A percentile compares a stretch with the other conserved stretches of the same genome.
phyloP scores from a whole-genome alignment of 2,888 invertebrate genomes.

The Cantharis flavilabris region DNA sequence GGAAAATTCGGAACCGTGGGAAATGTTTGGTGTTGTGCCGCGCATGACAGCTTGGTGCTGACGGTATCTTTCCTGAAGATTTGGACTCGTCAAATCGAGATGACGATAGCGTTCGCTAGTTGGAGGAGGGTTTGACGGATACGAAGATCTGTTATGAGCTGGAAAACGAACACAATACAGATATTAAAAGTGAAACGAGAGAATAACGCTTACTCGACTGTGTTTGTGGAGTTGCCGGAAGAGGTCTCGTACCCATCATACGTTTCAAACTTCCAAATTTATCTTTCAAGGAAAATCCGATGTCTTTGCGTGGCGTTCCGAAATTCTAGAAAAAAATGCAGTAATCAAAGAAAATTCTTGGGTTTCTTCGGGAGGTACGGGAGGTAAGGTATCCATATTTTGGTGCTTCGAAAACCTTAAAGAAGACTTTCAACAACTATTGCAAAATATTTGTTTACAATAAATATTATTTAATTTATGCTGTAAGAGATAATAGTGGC shows the following conservation, averaged over 20 bases:
- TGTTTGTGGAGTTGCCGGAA: slow-evolving; percentile 60
- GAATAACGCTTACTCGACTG: neutral
- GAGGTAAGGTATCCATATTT: neutral
- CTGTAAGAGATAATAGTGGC: neutral
- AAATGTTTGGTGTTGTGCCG: slow-evolving; percentile 53
- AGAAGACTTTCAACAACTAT: neutral
- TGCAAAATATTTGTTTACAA: neutral
- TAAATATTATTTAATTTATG: neutral
- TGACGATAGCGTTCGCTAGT: slow-evolving; percentile 37
- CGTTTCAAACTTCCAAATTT: slow-evolving; percentile 59
- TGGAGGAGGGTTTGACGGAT: slow-evolving; percentile 41
- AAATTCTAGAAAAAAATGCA: slow-evolving; percentile 44
- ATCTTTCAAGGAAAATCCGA: slow-evolving; percentile 51
- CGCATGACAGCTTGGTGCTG: slow-evolving; percentile 63
- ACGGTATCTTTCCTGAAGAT: slow-evolving; percentile 62
- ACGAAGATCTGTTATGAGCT: slow-evolving; percentile 45
- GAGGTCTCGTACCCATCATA: slow-evolving; percentile 57
- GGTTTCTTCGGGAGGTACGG: neutral
- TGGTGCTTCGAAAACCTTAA: neutral
- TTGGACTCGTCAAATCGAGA: slow-evolving; percentile 47
- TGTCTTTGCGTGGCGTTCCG: slow-evolving; percentile 47
- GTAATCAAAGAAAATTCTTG: neutral
- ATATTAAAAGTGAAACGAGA: neutral
- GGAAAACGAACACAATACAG: slow-evolving; percentile 19
- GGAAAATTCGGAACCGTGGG: slow-evolving; percentile 43